phyloP scores from a whole-genome alignment of 2,888 invertebrate species.

The Amphiduros pacificus region DNA sequence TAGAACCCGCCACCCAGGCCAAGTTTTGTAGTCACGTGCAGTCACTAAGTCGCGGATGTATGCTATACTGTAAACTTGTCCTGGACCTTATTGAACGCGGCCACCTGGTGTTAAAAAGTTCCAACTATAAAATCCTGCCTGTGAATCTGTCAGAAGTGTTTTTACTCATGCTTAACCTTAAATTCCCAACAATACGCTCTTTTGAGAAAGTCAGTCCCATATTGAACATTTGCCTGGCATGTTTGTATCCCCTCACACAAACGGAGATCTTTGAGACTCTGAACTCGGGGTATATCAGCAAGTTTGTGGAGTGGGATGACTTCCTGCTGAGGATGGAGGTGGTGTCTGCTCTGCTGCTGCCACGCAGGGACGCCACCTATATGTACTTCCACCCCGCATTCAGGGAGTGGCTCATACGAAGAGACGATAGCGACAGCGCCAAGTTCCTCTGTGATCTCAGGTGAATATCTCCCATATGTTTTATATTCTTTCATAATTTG shows the following conservation, averaged over 20 bases:
- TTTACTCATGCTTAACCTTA: conserved; percentile 85
- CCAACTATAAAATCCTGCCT: conserved; percentile 76
- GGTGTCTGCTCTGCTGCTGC: conserved; percentile 84
- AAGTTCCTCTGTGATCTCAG: conserved; percentile 91
- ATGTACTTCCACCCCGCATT: conserved; percentile 98
- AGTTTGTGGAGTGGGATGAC: conserved; percentile 85
- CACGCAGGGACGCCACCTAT: conserved; percentile 87
- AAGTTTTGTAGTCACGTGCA: conserved; percentile 82
- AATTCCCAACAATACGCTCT: conserved; percentile 84
- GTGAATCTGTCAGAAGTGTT: conserved; percentile 68
- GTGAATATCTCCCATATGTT: too few relatives aligned
- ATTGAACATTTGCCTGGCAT: conserved; percentile 85
- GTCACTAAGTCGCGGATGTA: conserved; percentile 79
- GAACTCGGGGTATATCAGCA: conserved; percentile 76
- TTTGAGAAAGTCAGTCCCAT: conserved; percentile 85
- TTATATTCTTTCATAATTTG: too few relatives aligned
- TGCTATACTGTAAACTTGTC: conserved; percentile 87
- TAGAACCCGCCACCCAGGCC: conserved; percentile 45
- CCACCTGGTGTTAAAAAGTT: conserved; percentile 88
- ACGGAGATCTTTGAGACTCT: conserved; percentile 92
- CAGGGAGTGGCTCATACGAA: conserved; percentile 91
- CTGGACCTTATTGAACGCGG: conserved; percentile 90
- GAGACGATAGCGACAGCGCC: conserved; percentile 71
- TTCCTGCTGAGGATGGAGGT: conserved; percentile 85
- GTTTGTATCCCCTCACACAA: conserved; percentile 84